Base-by-base conservation (phyloP, 2,113 vertebrate genomes). In the Argyrosomus japonicus region DNA sequence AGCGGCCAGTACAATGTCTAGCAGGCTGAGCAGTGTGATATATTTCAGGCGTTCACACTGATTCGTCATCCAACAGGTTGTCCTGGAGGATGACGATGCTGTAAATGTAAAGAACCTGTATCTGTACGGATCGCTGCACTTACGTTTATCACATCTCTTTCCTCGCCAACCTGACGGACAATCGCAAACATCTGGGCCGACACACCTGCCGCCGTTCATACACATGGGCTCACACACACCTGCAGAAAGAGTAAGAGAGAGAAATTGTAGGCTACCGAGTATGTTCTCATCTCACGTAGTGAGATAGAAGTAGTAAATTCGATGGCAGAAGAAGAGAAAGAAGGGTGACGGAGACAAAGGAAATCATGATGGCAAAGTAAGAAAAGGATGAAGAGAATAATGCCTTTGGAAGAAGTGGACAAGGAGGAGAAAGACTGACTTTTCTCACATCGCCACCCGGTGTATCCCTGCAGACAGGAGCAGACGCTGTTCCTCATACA, bases 161-260 rank as follows among this genome's bases (percentile, higher is more conserved):
- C 93, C 93, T 61, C 92, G 91, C 94, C 94, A 96, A 1, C 94
- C 94, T 15, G 94, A 95, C 0, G 94, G 92, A 79, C 96, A 97
- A 88, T 96, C 94, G 1, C 96, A 97, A 69, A 95, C 81, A 1
- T 94, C 91, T 7, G 96, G 95, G 13, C 68, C 85, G 0, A 95
- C 88, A 0, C 96, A 96, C 60, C 91, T 93, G 21, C 96, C 96
- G 25, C 95, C 91, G 0, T 97, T 96, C 95, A 96, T 87, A 54
- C 96, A 97, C 79, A 12, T 58, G 48, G 96, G 95, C 18, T 96
- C 90, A 47, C 96, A 97, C 78, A 97, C 92, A 91, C 96, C 97
- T 97, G 92, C 12, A 51, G 36, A 63, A 12, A 73, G 23, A 32
- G 23, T 57, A 23, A 72, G 43, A 5, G 15, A 40, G 67, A 56